Evolutionary conservation across 2,888 invertebrate species (phyloP).

Genomic region (Tinea semifulvella): DNA sequence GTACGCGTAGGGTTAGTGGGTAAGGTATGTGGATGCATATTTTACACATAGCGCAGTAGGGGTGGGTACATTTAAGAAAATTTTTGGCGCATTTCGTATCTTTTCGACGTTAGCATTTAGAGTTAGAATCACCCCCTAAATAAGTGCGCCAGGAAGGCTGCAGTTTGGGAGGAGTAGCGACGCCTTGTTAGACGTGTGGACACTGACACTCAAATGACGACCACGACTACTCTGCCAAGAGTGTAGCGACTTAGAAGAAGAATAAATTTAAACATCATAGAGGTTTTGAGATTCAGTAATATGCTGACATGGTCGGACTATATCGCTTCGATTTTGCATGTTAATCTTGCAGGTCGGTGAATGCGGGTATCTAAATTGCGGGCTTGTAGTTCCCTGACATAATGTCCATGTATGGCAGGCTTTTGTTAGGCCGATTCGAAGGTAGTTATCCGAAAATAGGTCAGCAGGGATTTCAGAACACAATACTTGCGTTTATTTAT

Average conservation of each 20-base stretch:
- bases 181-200: too few species aligned
- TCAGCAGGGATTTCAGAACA: constrained; percentile 45
- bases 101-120: too few species aligned
- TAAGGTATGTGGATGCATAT: too few species aligned
- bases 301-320: constrained; percentile 9
- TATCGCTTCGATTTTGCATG: constrained; percentile 12
- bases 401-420: constrained; percentile 54
- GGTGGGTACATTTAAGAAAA: too few species aligned
- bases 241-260: neutral
- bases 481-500: constrained; percentile 16
- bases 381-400: constrained; percentile 39
- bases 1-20: too few species aligned
- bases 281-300: neutral
- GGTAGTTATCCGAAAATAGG: constrained; percentile 53
- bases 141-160: too few species aligned
- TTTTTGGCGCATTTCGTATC: neutral
- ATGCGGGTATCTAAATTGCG: constrained; percentile 54
- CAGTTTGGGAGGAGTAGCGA: too few species aligned
- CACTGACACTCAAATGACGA: too few species aligned
- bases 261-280: too few species aligned
- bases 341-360: constrained; percentile 27
- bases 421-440: constrained; percentile 54
- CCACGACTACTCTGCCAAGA: too few species aligned
- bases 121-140: too few species aligned
- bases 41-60: too few species aligned